A percentile compares a stretch with the other conserved stretches of the same genome.
Evolutionary conservation across 2,113 vertebrate species (phyloP).

Genomic region (Prunella fulvescens): DNA sequence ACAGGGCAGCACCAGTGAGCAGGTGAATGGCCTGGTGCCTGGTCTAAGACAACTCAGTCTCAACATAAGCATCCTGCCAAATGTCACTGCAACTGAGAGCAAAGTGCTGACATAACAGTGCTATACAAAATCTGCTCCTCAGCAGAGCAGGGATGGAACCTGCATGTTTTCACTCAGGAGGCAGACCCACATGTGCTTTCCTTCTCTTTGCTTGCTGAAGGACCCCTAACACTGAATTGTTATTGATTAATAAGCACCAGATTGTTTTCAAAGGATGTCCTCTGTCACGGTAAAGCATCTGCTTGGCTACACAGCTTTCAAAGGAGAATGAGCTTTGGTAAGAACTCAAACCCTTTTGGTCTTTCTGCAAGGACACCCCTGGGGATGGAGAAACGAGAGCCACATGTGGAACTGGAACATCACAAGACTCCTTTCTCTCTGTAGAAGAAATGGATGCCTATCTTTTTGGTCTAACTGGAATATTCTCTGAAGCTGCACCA

Average conservation of each 20-base stretch:
- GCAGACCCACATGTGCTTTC: constrained; percentile 20
- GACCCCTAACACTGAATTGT: constrained; percentile 18
- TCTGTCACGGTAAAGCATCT: constrained; percentile 46
- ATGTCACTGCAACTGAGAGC: background rate
- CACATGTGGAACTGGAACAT: background rate
- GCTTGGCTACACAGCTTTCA: background rate
- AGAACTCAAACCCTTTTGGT: background rate
- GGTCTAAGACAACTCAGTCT: background rate
- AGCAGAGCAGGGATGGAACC: background rate
- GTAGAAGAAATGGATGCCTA: background rate
- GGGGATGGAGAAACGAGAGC: constrained; percentile 13
- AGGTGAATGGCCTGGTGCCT: background rate
- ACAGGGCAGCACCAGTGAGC: background rate
- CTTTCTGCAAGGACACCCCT: background rate
- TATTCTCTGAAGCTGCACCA: background rate
- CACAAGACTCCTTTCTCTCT: background rate
- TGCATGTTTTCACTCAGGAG: constrained; percentile 35
- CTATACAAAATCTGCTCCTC: background rate
- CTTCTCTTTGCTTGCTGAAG: background rate
- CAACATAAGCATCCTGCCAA: background rate
- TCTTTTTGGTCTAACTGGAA: background rate
- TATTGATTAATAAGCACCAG: constrained; percentile 57
- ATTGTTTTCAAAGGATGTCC: constrained; percentile 53
- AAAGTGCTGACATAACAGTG: background rate
- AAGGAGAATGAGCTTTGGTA: background rate